phyloP scores from a whole-genome alignment of 2,888 invertebrate genomes.

The Neoitamus cyanurus region DNA sequence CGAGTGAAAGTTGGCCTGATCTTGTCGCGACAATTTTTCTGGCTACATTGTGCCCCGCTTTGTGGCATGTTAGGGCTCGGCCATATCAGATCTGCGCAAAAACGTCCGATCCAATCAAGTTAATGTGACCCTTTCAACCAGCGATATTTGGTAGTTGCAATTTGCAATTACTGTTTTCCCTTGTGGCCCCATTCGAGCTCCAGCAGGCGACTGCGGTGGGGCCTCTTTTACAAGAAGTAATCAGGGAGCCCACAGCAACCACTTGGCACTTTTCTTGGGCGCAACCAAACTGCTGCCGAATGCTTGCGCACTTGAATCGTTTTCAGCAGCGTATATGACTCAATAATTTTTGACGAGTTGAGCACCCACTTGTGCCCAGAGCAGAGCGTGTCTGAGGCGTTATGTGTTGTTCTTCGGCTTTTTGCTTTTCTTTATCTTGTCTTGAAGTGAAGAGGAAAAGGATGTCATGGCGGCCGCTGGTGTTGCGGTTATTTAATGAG shows the following conservation, averaged over 20 bases:
- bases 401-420: not conserved
- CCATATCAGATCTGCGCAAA: not conserved
- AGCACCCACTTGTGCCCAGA: conserved; percentile 23
- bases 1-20: conserved; percentile 39
- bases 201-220: not conserved
- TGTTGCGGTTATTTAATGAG: conserved; percentile 27
- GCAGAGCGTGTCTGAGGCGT: not conserved
- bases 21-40: conserved; percentile 16
- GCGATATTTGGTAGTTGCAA: conserved; percentile 31
- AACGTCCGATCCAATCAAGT: conserved; percentile 30
- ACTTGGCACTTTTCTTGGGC: not conserved
- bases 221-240: not conserved
- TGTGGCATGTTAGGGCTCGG: conserved; percentile 2
- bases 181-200: conserved; percentile 4
- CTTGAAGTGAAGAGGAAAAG: conserved; percentile 20
- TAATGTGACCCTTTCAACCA: conserved; percentile 30
- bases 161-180: conserved; percentile 27
- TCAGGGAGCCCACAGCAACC: not conserved
- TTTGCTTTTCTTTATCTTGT: not conserved
- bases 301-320: conserved; percentile 28
- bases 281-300: conserved; percentile 2
- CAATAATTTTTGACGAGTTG: not conserved
- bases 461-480: conserved; percentile 32
- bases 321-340: not conserved
- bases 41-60: not conserved